Conservation (phyloP, 2,797 vertebrate genomes). For the Brotula barbata region DNA sequence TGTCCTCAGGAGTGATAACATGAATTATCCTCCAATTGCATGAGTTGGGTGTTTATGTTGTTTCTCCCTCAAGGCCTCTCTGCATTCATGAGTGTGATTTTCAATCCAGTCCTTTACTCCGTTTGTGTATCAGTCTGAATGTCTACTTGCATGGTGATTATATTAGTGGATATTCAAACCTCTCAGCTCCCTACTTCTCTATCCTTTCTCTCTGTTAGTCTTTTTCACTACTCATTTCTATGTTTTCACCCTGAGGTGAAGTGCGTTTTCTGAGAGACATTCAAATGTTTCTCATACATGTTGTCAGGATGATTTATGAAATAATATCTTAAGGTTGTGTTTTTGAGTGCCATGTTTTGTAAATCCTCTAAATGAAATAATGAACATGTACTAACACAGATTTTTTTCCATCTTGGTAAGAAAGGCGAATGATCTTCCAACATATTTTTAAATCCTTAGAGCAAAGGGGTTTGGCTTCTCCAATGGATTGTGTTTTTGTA, state of each 20-base stretch:
- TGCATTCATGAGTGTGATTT: slow-evolving; percentile 33
- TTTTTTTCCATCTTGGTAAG: slow-evolving; percentile 8
- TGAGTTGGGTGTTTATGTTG: slow-evolving; percentile 44
- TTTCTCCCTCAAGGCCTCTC: slow-evolving; percentile 35
- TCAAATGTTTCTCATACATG: slow-evolving; percentile 26
- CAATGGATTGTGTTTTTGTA: background rate
- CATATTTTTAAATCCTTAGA: slow-evolving; percentile 7
- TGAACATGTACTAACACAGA: slow-evolving; percentile 13
- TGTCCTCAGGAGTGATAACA: slow-evolving; percentile 47
- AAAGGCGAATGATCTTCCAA: background rate
- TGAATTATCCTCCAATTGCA: slow-evolving; percentile 55
- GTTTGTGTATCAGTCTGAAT: slow-evolving; percentile 16
- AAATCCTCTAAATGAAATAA: slow-evolving; percentile 10
- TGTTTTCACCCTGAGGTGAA: slow-evolving; percentile 49
- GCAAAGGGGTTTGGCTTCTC: background rate
- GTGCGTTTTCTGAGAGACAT: slow-evolving; percentile 41
- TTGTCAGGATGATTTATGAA: slow-evolving; percentile 18
- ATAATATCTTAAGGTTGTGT: slow-evolving; percentile 21
- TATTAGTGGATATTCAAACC: slow-evolving; percentile 32
- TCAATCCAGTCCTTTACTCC: slow-evolving; percentile 9
- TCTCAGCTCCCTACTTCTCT: slow-evolving; percentile 9
- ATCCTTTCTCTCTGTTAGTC: slow-evolving; percentile 16
- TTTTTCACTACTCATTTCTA: slow-evolving; percentile 16
- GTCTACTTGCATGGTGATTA: slow-evolving; percentile 20
- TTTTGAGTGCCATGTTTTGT: slow-evolving; percentile 21